Evolutionary conservation across 2,797 vertebrate genomes (phyloP).

Genomic region (Hoplostethus atlanticus): DNA sequence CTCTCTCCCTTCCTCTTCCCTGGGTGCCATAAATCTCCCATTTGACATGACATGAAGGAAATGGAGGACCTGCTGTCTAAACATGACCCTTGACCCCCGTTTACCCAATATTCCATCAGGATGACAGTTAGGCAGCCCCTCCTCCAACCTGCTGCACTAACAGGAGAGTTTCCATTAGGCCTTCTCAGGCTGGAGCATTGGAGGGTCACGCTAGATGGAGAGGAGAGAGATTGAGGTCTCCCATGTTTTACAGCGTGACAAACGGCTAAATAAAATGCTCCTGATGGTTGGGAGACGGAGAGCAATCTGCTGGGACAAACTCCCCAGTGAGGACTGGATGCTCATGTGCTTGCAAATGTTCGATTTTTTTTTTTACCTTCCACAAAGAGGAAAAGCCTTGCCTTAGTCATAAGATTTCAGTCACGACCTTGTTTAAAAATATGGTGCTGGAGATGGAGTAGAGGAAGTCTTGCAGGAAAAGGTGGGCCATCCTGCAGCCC

Average conservation of each 20-base stretch:
- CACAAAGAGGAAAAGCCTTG: conserved; percentile 35
- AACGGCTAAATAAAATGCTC: conserved; percentile 64
- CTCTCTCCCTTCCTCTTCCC: conserved; percentile 14
- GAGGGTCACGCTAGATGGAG: conserved; percentile 53
- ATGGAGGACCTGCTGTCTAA: conserved; percentile 69
- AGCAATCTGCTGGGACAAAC: conserved; percentile 43
- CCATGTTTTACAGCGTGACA: conserved; percentile 58
- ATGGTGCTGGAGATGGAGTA: conserved; percentile 2
- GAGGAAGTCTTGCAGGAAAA: conserved; percentile 59
- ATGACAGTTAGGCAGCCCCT: conserved; percentile 48
- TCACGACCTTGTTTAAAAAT: conserved; percentile 44
- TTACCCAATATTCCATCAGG: conserved; percentile 65
- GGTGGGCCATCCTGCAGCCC: conserved; percentile 63
- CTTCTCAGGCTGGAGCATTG: conserved; percentile 28
- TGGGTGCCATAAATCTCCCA: conserved; percentile 45
- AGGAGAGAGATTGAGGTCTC: conserved; percentile 60
- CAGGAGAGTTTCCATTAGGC: conserved; percentile 56
- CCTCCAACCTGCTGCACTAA: conserved; percentile 33
- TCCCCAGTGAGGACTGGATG: conserved; percentile 52
- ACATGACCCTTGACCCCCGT: conserved; percentile 70
- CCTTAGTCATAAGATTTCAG: conserved; percentile 41
- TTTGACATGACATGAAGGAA: conserved; percentile 58
- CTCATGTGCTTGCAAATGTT: conserved; percentile 40
- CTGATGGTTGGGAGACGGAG: conserved; percentile 49
- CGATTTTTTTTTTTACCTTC: neutral